Percentiles rank a stretch among this genome's conserved stretches.
These are phyloP conservation scores for Drosophila burlai DNA, from an alignment of 1,140 invertebrate genomes.

Conservation along the genomic window DNA sequence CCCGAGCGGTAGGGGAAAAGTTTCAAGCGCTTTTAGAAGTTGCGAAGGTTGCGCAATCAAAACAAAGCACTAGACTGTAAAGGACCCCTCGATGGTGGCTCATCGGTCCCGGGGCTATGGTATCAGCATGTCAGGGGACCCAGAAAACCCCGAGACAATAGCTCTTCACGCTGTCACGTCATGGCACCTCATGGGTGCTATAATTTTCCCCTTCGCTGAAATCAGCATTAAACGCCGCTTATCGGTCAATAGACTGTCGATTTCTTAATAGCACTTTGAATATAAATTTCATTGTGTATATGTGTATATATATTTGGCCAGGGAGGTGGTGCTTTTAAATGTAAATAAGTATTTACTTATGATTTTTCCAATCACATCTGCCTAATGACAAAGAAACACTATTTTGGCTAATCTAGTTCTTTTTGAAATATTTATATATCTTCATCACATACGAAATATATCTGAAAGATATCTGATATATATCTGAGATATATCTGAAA, in stretches of 20 bases:
- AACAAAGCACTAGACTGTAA: constrained; percentile 37
- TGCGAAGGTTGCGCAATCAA: constrained; percentile 43
- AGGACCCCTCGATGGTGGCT: constrained; percentile 7
- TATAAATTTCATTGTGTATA: constrained; percentile 6
- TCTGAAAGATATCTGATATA: no score
- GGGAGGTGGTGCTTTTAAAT: neutral
- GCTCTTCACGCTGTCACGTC: constrained; percentile 34
- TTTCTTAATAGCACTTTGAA: constrained; percentile 31
- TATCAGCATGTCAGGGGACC: constrained; percentile 9
- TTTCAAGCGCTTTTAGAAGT: constrained; percentile 14
- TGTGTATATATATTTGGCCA: neutral
- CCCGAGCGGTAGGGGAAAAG: constrained; percentile 54
- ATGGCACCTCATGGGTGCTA: constrained; percentile 28
- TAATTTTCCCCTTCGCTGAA: constrained; percentile 38
- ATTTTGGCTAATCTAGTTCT: no score
- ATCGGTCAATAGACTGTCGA: constrained; percentile 48
- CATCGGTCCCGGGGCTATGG: neutral
- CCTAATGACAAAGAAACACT: neutral
- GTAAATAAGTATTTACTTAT: neutral
- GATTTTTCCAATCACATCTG: neutral
- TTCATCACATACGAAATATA: neutral
- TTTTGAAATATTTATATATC: neutral
- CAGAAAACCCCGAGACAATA: constrained; percentile 21
- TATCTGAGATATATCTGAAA: no score
- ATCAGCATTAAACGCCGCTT: constrained; percentile 29